Percentiles rank a stretch among this genome's conserved stretches.
Evolutionary conservation across 2,797 vertebrate species (phyloP).

Genomic region (Aselliscus stoliczkanus): DNA sequence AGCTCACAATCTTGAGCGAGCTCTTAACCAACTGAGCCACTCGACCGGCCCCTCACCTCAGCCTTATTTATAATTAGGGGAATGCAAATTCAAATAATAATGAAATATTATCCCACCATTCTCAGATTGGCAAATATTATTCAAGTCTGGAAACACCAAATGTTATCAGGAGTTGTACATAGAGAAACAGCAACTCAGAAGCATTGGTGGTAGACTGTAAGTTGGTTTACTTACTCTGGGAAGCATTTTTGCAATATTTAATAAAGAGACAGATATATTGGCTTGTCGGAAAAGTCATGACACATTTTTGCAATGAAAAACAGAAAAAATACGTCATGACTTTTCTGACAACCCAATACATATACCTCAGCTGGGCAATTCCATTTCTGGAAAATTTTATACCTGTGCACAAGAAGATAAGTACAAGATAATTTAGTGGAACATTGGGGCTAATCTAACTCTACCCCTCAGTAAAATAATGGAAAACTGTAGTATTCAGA

Average conservation of each 20-base stretch:
- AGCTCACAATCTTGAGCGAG: no score
- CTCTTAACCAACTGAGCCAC: no score
- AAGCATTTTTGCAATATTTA: slow-evolving; percentile 11
- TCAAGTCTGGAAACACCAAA: background rate
- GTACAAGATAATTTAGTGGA: background rate
- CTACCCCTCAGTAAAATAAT: background rate
- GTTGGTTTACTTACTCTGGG: background rate
- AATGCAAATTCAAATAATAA: background rate
- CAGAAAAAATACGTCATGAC: no score
- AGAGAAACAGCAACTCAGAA: background rate
- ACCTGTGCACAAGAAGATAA: background rate
- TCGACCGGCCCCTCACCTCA: no score
- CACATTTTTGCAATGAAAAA: no score
- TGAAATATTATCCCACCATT: background rate
- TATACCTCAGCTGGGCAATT: background rate
- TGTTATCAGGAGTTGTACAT: background rate
- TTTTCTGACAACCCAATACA: no score
- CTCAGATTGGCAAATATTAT: background rate
- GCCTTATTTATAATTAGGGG: background rate
- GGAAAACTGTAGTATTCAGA: background rate
- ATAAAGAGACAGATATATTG: slow-evolving; percentile 14
- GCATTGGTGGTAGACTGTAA: background rate
- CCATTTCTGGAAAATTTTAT: background rate
- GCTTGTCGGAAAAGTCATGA: no score
- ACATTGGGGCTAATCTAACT: background rate